These are phyloP conservation scores for Cotesia vestalis DNA, from an alignment of 1,140 invertebrate genomes.

Conservation along the genomic window DNA sequence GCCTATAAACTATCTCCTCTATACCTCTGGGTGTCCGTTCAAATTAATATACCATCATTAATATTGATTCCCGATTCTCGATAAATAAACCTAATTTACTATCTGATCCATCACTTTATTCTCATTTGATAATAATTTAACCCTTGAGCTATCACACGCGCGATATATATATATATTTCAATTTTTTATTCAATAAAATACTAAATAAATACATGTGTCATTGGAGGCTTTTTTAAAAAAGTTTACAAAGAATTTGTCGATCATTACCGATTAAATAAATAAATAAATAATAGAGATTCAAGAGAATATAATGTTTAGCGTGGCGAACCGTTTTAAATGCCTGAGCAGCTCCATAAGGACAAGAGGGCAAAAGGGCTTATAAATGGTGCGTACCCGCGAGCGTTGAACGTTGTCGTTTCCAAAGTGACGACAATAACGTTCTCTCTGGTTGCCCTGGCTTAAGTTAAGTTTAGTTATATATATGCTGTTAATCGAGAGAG, in stretches of 20 bases:
- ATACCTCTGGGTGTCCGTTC: neutral
- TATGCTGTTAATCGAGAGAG: neutral
- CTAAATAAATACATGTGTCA: too few relatives aligned
- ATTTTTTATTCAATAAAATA: too few relatives aligned
- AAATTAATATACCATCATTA: slow-evolving; percentile 16
- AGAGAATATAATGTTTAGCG: neutral
- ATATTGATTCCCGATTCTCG: too few relatives aligned
- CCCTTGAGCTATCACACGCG: too few relatives aligned
- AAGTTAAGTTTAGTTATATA: too few relatives aligned
- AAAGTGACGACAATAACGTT: neutral
- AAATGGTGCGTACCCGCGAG: slow-evolving; percentile 33
- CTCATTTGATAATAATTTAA: neutral
- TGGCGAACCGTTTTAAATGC: slow-evolving; percentile 39
- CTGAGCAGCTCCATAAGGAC: slow-evolving; percentile 22
- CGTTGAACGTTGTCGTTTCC: slow-evolving; percentile 31
- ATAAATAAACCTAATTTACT: neutral
- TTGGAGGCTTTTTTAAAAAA: too few relatives aligned
- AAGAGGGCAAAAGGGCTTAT: neutral
- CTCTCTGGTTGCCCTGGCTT: too few relatives aligned
- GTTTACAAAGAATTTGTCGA: too few relatives aligned
- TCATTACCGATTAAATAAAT: too few relatives aligned
- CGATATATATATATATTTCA: too few relatives aligned
- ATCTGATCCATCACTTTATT: neutral
- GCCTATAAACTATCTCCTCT: too few relatives aligned
- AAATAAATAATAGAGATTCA: too few relatives aligned